phyloP scores from a whole-genome alignment of 2,113 vertebrate genomes.

The Gallinago undulata region DNA sequence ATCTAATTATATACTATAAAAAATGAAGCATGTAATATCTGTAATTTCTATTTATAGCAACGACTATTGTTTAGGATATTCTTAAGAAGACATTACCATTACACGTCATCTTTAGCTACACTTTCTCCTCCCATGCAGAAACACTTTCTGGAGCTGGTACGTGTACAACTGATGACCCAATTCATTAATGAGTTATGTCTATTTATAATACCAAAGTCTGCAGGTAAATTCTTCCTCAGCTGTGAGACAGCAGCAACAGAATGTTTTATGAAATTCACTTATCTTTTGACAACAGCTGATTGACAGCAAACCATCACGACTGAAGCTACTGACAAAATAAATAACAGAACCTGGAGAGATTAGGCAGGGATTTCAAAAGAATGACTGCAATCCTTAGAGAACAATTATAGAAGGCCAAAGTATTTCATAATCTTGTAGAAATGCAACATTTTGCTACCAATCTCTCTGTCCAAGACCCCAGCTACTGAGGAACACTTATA shows the following conservation, averaged over 20 bases:
- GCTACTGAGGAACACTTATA: not conserved
- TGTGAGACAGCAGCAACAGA: not conserved
- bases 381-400: not conserved
- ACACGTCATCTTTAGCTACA: not conserved
- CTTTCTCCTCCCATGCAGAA: not conserved
- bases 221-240: not conserved
- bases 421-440: not conserved
- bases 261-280: not conserved
- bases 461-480: not conserved
- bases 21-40: not conserved
- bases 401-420: not conserved
- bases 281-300: not conserved
- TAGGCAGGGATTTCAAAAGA: constrained; percentile 8
- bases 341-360: not conserved
- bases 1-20: constrained; percentile 35
- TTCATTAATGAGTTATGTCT: not conserved
- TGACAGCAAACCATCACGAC: not conserved
- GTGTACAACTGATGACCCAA: not conserved
- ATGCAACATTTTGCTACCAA: not conserved
- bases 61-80: not conserved
- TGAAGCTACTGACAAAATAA: constrained; percentile 25
- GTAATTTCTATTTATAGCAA: not conserved
- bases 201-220: not conserved
- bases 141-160: not conserved
- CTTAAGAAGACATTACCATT: not conserved